Evolutionary conservation across 2,888 invertebrate genomes (phyloP), one percentile per base, ranked within the genome.

Genomic region (Zelleria hepariella): DNA sequence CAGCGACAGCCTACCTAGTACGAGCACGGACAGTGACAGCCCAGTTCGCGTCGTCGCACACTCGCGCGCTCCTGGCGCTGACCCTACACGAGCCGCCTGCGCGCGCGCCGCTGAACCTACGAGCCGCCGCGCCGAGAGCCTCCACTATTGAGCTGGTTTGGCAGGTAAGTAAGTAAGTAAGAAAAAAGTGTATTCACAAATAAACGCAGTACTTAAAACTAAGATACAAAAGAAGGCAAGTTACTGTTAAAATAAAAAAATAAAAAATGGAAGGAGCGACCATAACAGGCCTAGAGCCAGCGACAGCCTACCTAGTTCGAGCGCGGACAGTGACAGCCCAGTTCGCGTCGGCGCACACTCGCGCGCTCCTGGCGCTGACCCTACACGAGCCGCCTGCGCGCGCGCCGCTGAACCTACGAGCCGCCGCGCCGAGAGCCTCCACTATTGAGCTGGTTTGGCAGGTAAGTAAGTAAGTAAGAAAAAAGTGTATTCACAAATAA

Each of bases 381-480:
- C 68, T 82, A 47, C 87, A 88, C 59, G 87, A 88, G 57, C 87
- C 88, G 7, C 87, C 88, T 20, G 77, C 87, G 1, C 70, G 86
- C 5, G 79, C 87, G 2, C 88, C 88, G 0, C 68, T 83, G 32
- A 76, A 77, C 48, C 72, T 88, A 1, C 73, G 86, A 1, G 84
- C 84, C 1, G 82, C 86, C 1, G 85, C 87, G 0, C 83, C 87
- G 0, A 71, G 78, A 56, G 70, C 80, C 5, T 74, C 83, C 0
- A 83, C 86, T 48, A 77, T 88, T 27, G 86, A 86, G 64, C 66
- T 88, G n/a, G 74, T 72, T 62, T 88, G 88, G 88, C 88, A 88
- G 80, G 88, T 86, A 65, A 24, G 53, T n/a, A n/a, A n/a, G n/a
- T n/a, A n/a, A n/a, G n/a, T n/a, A n/a, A n/a, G n/a, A n/a, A n/a